Conservation (phyloP, 2,888 invertebrate genomes). For the Monochamus alternatus region DNA sequence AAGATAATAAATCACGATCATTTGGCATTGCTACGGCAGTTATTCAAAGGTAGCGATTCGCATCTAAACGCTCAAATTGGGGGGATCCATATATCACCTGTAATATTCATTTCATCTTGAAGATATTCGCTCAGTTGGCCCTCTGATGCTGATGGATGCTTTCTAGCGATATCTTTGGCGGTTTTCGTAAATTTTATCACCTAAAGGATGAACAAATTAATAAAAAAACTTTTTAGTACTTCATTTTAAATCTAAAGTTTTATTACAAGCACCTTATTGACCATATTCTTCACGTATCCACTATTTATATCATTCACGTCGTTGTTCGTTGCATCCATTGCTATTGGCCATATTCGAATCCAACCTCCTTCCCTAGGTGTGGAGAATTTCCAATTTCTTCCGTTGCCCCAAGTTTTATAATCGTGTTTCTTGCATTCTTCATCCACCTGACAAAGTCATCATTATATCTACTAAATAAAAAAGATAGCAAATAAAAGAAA, state of each 20-base stretch:
- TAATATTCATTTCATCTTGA: slow-evolving; percentile 69
- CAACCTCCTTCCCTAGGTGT: slow-evolving; percentile 82
- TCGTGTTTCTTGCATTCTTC: slow-evolving; percentile 69
- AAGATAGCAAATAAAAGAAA: slow-evolving; percentile 10
- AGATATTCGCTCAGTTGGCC: slow-evolving; percentile 72
- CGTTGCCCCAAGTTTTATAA: slow-evolving; percentile 79
- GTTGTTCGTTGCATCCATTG: slow-evolving; percentile 52
- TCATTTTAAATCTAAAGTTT: slow-evolving; percentile 3
- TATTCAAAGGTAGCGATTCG: slow-evolving; percentile 13
- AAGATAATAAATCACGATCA: slow-evolving; percentile 26
- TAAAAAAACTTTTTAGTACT: not conserved
- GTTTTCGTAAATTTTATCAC: slow-evolving; percentile 70
- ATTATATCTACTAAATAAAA: not conserved
- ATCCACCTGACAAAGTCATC: slow-evolving; percentile 54
- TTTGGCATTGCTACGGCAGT: slow-evolving; percentile 44
- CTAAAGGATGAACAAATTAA: slow-evolving; percentile 58
- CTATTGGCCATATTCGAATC: slow-evolving; percentile 82
- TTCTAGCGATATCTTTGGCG: slow-evolving; percentile 71
- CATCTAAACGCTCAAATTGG: slow-evolving; percentile 65
- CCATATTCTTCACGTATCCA: slow-evolving; percentile 62
- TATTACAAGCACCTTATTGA: slow-evolving; percentile 53
- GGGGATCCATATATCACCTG: slow-evolving; percentile 74
- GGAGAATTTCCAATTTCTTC: slow-evolving; percentile 79
- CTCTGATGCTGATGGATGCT: slow-evolving; percentile 71
- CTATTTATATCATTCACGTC: slow-evolving; percentile 41